Base-by-base conservation (phyloP, 2,113 vertebrate genomes). In the Hippoglossus stenolepis region DNA sequence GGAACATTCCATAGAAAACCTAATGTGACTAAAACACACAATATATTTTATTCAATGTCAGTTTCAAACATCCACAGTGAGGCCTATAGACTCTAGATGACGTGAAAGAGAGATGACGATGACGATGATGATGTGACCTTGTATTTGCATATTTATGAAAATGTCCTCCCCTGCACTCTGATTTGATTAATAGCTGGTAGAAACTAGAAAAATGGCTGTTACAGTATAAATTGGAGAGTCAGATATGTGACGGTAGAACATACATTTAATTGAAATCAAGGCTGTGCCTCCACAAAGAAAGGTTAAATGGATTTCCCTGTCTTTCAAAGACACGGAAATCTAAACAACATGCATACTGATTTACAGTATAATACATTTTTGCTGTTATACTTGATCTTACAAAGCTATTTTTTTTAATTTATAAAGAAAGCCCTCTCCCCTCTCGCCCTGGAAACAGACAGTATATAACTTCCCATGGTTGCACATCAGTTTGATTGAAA, bases 141-240 rank as follows among this genome's bases (percentile, higher is more conserved):
- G 86, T 85, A 89, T 93, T 92, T 93, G 92, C 91, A 93, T 93
- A 93, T 93, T 92, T 85, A 90, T 91, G 86, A 90, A 90, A 92
- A 93, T 90, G 88, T 87, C 88, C 90, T 90, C 87, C 85, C 82
- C 80, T 84, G 80, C 88, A 67, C 79, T 89, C 84, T 83, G 85
- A 79, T 89, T 92, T 89, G 90, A 91, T 90, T 92, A 85, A 87
- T 86, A 89, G 90, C 90, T 93, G 90, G 89, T 92, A 87, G 77
- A 90, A 92, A 91, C 82, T 90, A 87, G 85, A 88, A 86, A 90
- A 89, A 91, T 90, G 88, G 83, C 85, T 91, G 87, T 90, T 86
- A 84, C 79, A 72, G 85, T 90, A 86, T 67, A 87, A 89, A 91
- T 68, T 87, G 76, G 67, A 82, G 70, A 84, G 75, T 89, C 85